Base-by-base conservation (phyloP, 1,140 invertebrate species). In the Aphaenogaster rudis region DNA sequence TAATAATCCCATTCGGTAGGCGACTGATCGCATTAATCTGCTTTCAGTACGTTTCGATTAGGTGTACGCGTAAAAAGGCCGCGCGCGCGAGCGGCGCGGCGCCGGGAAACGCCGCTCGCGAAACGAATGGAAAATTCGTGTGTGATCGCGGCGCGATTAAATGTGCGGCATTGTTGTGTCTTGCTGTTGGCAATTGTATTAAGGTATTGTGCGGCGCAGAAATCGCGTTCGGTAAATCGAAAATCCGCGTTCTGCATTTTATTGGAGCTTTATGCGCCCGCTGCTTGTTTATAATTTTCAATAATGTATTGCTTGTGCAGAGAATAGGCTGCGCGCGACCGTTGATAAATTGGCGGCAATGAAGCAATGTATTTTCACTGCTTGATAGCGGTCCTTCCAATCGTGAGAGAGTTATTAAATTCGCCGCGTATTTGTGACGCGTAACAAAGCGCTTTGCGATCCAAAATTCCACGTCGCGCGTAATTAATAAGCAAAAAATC, bases 231-330 rank as follows among this genome's bases (percentile, higher is more conserved):
- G 69, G 57, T 76, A 84, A 84, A 84, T 84, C 80, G 80, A 84
- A 84, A 84, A 84, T 84, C 80, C 80, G 54, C 45, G 54, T 50
- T 39, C 80, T 17, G 80, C 69, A 61, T 33, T 84, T 84, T 67
- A 69, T 80, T 66, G 36, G n/a, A 13, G 42, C 48, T 54, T 45
- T 21, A 39, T 42, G 7, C 67, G 13, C 36, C 78, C 7, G 63
- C 33, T 67, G 63, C 63, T 42, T 80, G 79, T 87, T 87, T 87
- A 85, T 87, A 86, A 87, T 87, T 87, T 87, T 87, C 71, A 84
- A 87, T 87, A 74, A 85, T 85, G 59, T 64, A 87, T 84, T 87
- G 76, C 66, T 82, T 57, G 48, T 28, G 21, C 80, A 39, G 63
- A 45, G 66, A 74, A 48, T 63, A 86, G 57, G 61, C 52, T n/a